Percentiles rank a stretch among this genome's conserved stretches.
Evolutionary conservation across 2,797 vertebrate species (phyloP).

Genomic region (Rhincodon typus): DNA sequence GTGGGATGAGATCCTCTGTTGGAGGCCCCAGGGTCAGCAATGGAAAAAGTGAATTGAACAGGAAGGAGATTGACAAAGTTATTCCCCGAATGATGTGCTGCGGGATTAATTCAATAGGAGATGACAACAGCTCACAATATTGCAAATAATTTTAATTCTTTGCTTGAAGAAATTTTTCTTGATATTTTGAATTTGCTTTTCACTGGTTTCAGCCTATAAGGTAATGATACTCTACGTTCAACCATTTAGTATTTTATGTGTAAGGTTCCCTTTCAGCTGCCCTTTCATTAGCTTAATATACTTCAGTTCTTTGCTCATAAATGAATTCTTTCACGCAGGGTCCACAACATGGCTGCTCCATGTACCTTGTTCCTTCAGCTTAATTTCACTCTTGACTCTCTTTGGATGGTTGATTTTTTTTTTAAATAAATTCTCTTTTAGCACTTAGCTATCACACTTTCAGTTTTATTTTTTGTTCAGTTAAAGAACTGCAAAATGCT

Average conservation of each 20-base stretch:
- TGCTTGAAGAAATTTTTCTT: neutral
- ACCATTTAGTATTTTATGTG: neutral
- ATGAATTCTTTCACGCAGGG: neutral
- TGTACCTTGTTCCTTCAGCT: neutral
- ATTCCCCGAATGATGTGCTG: neutral
- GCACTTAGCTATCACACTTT: no score
- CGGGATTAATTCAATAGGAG: neutral
- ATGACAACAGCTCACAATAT: neutral
- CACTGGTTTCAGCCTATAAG: neutral
- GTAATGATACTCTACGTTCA: neutral
- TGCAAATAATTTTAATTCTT: neutral
- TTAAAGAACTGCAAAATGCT: no score
- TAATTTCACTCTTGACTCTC: no score
- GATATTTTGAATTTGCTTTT: neutral
- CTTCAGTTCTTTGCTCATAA: neutral
- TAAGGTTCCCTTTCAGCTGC: neutral
- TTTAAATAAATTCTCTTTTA: no score
- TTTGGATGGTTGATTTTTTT: no score
- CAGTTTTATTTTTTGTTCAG: fast-evolving
- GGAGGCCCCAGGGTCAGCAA: neutral
- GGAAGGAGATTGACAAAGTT: neutral
- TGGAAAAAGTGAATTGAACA: neutral
- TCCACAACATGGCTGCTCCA: neutral
- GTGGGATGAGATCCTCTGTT: neutral
- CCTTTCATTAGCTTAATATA: neutral